Evolutionary conservation across 37 sponge, comb jelly and placozoan genomes (phyloP).

Genomic region (Cladorhizidae sp.): DNA sequence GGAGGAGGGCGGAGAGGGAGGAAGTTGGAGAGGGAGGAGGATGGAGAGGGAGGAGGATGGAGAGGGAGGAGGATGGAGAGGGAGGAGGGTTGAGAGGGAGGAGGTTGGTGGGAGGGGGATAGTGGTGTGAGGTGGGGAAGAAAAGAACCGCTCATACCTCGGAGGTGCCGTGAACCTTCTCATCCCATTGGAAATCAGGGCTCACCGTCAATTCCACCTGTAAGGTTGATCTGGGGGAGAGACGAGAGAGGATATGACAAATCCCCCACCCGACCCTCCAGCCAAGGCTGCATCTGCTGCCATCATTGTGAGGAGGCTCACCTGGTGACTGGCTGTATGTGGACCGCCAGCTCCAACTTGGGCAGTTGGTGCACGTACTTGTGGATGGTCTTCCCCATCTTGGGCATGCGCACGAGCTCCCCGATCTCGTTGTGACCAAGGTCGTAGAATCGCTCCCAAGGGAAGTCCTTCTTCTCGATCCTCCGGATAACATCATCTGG

Average conservation of each 20-base stretch:
- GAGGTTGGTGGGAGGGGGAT: background rate
- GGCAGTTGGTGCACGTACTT: constrained; percentile 96
- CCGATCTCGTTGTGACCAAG: constrained; percentile 93
- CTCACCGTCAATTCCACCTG: constrained; percentile 96
- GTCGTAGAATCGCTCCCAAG: constrained; percentile 96
- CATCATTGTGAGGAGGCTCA: background rate
- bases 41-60: background rate
- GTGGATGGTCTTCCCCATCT: constrained; percentile 98
- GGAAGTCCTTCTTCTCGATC: constrained; percentile 98
- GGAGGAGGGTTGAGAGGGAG: background rate
- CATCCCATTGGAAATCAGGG: constrained; percentile 99
- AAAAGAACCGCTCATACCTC: constrained; percentile 38
- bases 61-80: background rate
- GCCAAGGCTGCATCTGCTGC: background rate
- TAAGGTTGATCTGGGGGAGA: constrained; percentile 78
- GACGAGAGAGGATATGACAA: background rate
- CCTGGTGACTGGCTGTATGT: constrained; percentile 99
- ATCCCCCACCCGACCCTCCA: too few relatives aligned
- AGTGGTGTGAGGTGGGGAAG: background rate
- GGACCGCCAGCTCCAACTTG: constrained; percentile 93
- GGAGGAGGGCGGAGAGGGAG: background rate
- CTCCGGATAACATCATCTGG: constrained; percentile 93
- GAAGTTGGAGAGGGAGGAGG: background rate
- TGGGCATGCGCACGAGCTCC: constrained; percentile 96
- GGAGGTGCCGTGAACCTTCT: constrained; percentile 92